These are phyloP conservation scores for Aramus guarauna DNA, from an alignment of 2,113 vertebrate species.

Conservation along the genomic window DNA sequence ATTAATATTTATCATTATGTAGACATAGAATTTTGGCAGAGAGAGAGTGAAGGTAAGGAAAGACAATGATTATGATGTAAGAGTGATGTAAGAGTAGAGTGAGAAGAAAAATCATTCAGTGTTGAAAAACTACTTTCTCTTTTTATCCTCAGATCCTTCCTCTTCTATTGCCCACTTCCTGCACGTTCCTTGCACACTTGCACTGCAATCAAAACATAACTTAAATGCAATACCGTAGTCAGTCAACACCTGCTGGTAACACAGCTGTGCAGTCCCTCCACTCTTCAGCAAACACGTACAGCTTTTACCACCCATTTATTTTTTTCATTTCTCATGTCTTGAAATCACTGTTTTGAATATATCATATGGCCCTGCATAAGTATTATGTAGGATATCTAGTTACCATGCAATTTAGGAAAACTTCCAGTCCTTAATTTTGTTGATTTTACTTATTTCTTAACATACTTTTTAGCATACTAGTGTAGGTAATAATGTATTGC, in stretches of 20 bases:
- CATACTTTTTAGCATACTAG: background rate
- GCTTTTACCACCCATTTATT: background rate
- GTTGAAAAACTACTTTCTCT: background rate
- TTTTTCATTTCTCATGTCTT: background rate
- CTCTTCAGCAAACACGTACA: background rate
- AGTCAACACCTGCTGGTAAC: background rate
- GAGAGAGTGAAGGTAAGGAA: background rate
- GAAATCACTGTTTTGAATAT: background rate
- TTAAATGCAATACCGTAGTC: background rate
- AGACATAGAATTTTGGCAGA: background rate
- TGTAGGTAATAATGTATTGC: background rate
- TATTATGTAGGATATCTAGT: background rate
- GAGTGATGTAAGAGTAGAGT: background rate
- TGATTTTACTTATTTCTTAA: background rate
- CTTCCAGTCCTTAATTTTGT: background rate
- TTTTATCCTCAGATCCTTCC: background rate
- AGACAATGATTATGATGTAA: background rate
- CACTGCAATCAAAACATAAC: background rate
- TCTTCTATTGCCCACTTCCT: background rate
- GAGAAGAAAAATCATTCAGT: background rate
- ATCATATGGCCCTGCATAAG: background rate
- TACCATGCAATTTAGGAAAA: background rate
- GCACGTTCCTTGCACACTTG: background rate
- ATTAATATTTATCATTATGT: background rate
- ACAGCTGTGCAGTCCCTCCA: background rate